Evolutionary conservation across 1,140 invertebrate genomes (phyloP), one percentile per base, ranked within the genome.

Genomic region (Nephila pilipes): DNA sequence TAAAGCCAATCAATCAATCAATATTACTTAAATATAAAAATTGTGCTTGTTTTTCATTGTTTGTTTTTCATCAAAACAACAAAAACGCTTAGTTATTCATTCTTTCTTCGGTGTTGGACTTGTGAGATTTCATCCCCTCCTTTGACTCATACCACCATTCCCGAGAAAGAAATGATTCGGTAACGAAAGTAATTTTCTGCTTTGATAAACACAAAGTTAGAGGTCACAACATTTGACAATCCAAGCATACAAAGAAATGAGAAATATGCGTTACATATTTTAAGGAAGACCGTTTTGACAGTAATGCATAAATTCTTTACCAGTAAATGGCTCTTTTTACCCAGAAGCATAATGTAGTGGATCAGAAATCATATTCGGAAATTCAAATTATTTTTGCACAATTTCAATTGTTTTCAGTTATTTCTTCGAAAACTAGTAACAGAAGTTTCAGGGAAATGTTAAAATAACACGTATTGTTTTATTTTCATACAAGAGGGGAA

Each of bases 171-270:
- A 18, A 12, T 16, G 65, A 75, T 75, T 29, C 25, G 18, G 29
- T 32, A 32, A 36, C 29, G 32, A 75, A 75, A 75, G 65, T 75
- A 75, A 75, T 75, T 75, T 75, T 75, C 65, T 36, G 65, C 29
- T 75, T 65, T 75, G 65, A 18, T 75, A 75, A 75, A 75, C 65
- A 75, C 29, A 29, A 32, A 32, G 65, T 32, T 75, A 75, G 65
- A 75, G 65, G 65, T 75, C 65, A 75, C 65, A 75, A 75, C 65
- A 36, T 29, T 75, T 75, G 65, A 75, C 65, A 75, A 75, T 75
- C 18, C 25, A 29, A 36, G 65, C 29, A 36, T 75, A 75, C 25
- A 8, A 75, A 75, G 63, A 69, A 69, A 69, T 69, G 63, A 69
- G 65, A 75, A 75, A 75, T 75, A 29, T 14, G 29, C 29, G 12